These are phyloP conservation scores for Decapterus maruadsi DNA, from an alignment of 2,797 vertebrate genomes.

Conservation along the genomic window DNA sequence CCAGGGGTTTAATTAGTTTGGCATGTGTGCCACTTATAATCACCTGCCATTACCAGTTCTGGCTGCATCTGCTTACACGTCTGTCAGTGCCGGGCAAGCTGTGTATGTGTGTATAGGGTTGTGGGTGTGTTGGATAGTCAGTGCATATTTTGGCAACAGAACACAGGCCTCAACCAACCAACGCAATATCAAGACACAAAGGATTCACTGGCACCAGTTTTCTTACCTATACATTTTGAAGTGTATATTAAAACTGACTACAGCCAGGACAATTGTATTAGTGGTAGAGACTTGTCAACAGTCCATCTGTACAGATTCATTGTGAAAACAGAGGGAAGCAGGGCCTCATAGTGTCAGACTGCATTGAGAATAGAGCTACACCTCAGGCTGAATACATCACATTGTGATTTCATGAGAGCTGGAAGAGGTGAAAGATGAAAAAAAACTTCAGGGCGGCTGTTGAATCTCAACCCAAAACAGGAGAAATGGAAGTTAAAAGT, in stretches of 20 bases:
- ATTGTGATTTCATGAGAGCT: constrained; percentile 87
- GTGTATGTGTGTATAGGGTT: constrained; percentile 56
- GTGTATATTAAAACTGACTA: constrained; percentile 40
- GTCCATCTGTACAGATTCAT: constrained; percentile 64
- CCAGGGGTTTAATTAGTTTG: constrained; percentile 95
- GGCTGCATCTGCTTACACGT: constrained; percentile 95
- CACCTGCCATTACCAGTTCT: constrained; percentile 97
- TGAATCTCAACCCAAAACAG: constrained; percentile 76
- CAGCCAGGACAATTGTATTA: constrained; percentile 51
- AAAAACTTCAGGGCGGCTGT: constrained; percentile 69
- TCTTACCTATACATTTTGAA: constrained; percentile 27
- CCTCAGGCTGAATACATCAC: constrained; percentile 86
- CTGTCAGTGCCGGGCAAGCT: constrained; percentile 89
- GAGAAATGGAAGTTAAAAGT: constrained; percentile 83
- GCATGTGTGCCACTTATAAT: constrained; percentile 96
- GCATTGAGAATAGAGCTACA: constrained; percentile 84
- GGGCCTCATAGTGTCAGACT: constrained; percentile 81
- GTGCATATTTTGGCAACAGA: constrained; percentile 60
- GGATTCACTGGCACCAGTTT: constrained; percentile 17
- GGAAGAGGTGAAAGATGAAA: constrained; percentile 65
- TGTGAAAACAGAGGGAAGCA: constrained; percentile 76
- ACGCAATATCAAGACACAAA: constrained; percentile 54
- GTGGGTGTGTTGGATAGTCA: constrained; percentile 60
- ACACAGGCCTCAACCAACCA: constrained; percentile 23
- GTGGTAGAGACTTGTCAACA: constrained; percentile 59